Evolutionary conservation across 2,113 vertebrate species (phyloP), one percentile per base, ranked within the genome.

Genomic region (Pristiophorus japonicus): DNA sequence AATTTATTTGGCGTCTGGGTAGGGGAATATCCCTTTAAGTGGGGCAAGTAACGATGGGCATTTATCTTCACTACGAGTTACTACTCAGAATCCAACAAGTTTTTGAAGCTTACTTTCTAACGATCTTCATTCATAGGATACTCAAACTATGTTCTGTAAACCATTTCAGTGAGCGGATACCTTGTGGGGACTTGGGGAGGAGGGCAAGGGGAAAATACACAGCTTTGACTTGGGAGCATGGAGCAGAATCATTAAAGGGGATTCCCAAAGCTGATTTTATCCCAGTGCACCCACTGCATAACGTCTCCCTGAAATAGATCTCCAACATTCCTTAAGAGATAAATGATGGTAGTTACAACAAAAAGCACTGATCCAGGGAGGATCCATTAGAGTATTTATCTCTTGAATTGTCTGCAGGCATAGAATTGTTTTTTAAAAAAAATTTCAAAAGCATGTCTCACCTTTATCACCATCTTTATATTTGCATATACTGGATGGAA

Each of bases 401-500:
- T 51, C 10, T 55, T 66, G 7, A 59, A 65, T 42, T 63, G 92
- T 66, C 16, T 63, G 66, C 14, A 65, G 42, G 38, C 84, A 66
- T 8, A 70, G n/a, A 94, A 22, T 94, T 94, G 22, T 59, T 42
- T 73, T 24, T 51, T 51, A 51, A 47, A 75, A 14, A 51, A 47
- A 75, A 14, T 27, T 11, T 84, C 63, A 66, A 95, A 47, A 24
- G 93, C 96, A 30, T 73, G 42, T 14, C 93, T 96, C 95, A 99
- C 99, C 97, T 96, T 98, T 99, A 96, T 98, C 98, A 45, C 97
- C 96, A 95, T 97, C 97, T 95, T 95, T 97, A 95, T 98, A 99
- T 96, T 97, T 98, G 97, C 98, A 98, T 73, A 98, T 97, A 84
- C 97, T 98, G 85, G 97, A 96, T 66, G 99, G 99, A 96, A 99